Evolutionary conservation across 2,797 vertebrate genomes (phyloP), one percentile per base, ranked within the genome.

Genomic region (Ctenopoma kingsleyae): DNA sequence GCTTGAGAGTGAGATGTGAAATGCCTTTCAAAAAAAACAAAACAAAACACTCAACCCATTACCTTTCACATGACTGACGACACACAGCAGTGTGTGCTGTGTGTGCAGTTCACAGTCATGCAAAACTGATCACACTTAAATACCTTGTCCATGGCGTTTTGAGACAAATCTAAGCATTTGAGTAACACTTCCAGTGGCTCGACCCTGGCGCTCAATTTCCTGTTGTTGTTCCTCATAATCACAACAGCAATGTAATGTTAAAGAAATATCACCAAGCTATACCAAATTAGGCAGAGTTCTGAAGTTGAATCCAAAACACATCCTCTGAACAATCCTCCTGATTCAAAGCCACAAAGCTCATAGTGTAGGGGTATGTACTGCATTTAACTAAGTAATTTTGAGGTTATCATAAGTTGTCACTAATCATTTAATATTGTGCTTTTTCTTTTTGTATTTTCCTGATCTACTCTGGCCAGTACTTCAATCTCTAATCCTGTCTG

Each of bases 101-200:
- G 23, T 17, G 62, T 56, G 65, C 65, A 44, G 76, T 80, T 86
- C 89, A 62, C 35, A 2, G 70, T 76, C 78, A 89, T 88, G 71
- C 87, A 90, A 87, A 78, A 86, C 82, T 78, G 58, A 78, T 61
- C 44, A 68, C 60, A 73, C 55, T 69, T 87, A 84, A 92, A 87
- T 50, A 76, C 74, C 49, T 80, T 72, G 76, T 80, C 58, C 78
- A 62, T 13, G 60, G 36, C 23, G 74, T 82, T 79, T 82, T 57
- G 60, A 81, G 83, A 89, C 82, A 84, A 81, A 78, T 66, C 63
- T 35, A 15, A 8, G 53, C 76, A 71, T 87, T 78, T 80, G 67
- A 88, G 85, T 84, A 86, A 81, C 54, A 60, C 65, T 77, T 64
- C 46, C 62, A 4, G 27, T 2, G 41, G 20, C 43, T 70, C 7